Evolutionary conservation across 2,888 invertebrate genomes (phyloP), one percentile per base, ranked within the genome.

Genomic region (Heliconius aoede): DNA sequence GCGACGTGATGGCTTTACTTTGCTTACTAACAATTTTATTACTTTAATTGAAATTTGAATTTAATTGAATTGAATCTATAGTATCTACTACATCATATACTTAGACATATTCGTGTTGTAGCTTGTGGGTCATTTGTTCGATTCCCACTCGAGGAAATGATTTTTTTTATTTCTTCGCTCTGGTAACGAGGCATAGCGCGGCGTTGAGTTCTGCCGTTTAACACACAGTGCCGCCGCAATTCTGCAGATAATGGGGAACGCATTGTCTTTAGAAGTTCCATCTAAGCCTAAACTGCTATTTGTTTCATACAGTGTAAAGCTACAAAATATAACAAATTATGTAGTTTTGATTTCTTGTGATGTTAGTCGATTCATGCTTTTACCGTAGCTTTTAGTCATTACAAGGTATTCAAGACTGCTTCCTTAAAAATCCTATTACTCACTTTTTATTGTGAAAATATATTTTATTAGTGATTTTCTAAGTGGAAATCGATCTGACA

Each of bases 401-500:
- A 46, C 46, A n/a, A 55, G n/a, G 55, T 55, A n/a, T 55, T 55
- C 8, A 55, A 55, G n/a, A 11, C 11, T 9, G n/a, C n/a, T 55
- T 55, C 55, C 55, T n/a, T 55, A 55, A 55, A 55, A 55, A n/a
- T n/a, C 11, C 55, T 55, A n/a, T 55, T n/a, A n/a, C n/a, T 55
- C n/a, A 55, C 21, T 55, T 55, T 55, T 21, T 55, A 55, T 55
- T n/a, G 55, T 55, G 9, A 1, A n/a, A 55, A n/a, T 3, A n/a
- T 55, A 55, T 55, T 55, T 55, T n/a, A 55, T 55, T 55, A 21
- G 7, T 46, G 4, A 46, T 46, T 40, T 1, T 4, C 15, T 4
- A 15, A 40, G 4, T 40, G 40, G 40, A 1, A 40, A 40, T 40
- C 40, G 40, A 40, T 4, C 15, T 15, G 4, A 40, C 15, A 40